Evolutionary conservation across 2,113 vertebrate species (phyloP), one percentile per base, ranked within the genome.

Genomic region (Thymallus thymallus): DNA sequence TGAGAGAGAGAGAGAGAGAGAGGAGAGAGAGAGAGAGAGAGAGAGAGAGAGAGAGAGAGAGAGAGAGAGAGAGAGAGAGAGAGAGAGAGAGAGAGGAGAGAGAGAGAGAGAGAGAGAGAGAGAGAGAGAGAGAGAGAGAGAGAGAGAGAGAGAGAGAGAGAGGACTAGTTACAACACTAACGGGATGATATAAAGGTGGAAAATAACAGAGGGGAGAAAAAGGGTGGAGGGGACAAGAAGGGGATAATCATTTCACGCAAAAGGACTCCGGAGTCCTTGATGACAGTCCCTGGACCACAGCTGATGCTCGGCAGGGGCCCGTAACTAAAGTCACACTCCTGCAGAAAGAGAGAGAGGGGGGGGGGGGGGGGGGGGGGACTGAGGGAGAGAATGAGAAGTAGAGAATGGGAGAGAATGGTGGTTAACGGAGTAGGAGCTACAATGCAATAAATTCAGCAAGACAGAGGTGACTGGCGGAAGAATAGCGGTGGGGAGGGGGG

Each of bases 91-190:
- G 24, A 45, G 71, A 48, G 69, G n/a, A 23, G 58, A 64, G 46
- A 64, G n/a, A 58, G 69, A 76, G 71, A 68, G 77, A 58, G 71
- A 56, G 48, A 14, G 73, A 45, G 24, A 45, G 71, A 48, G 69
- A 23, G 58, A 64, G 46, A 64, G n/a, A 58, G 69, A 76, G 71
- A 68, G 77, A 58, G 71, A 56, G 48, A 14, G 73, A 45, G 24
- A 45, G 71, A 48, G 69, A 23, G 58, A 64, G n/a, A 61, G 22
- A 64, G 23, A 6, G 12, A 18, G 58, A n/a, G 56, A 60, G 56
- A 60, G 23, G 20, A 7, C 20, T 14, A 22, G 56, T 60, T n/a
- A 60, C n/a, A 22, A 60, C n/a, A 60, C 56, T 24, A 24, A 23
- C 13, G 56, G 56, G n/a, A 60, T 22, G n/a, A 61, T 29, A 29